phyloP scores from a whole-genome alignment of 2,797 vertebrate genomes.

The Gallinago stenura region DNA sequence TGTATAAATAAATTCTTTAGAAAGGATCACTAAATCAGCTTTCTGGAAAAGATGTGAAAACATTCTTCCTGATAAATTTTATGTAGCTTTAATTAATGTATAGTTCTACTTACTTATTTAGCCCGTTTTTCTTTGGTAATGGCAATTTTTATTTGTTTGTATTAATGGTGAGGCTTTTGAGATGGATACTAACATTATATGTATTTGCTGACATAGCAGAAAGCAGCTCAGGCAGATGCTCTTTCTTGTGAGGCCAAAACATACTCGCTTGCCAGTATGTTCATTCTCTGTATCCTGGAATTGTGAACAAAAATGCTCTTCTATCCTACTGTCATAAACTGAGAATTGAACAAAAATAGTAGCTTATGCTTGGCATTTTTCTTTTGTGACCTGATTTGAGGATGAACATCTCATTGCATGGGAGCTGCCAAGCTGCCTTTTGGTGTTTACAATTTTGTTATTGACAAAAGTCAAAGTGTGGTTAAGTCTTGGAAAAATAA shows the following conservation, averaged over 20 bases:
- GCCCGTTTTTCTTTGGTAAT: background rate
- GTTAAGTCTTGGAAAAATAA: background rate
- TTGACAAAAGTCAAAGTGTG: background rate
- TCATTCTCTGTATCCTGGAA: background rate
- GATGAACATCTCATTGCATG: background rate
- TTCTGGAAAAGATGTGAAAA: background rate
- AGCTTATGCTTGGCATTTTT: conserved; percentile 4
- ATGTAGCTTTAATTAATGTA: background rate
- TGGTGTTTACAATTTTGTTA: background rate
- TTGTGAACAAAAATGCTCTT: background rate
- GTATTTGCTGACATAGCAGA: conserved; percentile 14
- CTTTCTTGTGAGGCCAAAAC: background rate
- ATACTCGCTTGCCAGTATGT: background rate
- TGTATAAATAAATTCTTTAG: background rate
- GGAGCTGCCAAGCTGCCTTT: conserved; percentile 8
- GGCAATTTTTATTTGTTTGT: background rate
- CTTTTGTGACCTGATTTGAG: background rate
- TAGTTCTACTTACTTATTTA: background rate
- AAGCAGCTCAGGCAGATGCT: conserved; percentile 28
- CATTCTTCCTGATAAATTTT: background rate
- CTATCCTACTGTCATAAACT: background rate
- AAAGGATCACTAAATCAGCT: background rate
- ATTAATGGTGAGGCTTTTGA: background rate
- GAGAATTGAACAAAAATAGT: background rate
- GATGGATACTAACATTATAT: background rate